Conservation (phyloP, 2,113 vertebrate species). For the Tetrax tetrax region DNA sequence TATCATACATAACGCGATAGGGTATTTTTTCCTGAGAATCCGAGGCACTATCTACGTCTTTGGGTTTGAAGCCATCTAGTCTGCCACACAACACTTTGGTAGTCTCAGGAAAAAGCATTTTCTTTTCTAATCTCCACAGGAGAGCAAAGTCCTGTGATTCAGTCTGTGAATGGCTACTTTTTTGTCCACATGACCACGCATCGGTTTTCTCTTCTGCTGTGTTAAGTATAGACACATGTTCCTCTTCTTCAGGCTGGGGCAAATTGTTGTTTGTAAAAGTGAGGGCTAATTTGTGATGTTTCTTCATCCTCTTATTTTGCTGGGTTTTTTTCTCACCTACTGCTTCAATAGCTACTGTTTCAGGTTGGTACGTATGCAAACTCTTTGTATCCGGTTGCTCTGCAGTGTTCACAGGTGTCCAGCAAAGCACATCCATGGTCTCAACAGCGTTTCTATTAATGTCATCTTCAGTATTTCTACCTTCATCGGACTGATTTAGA, state of each 20-base stretch:
- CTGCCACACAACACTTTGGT: conserved; percentile 76
- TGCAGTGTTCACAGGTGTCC: not conserved
- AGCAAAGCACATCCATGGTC: not conserved
- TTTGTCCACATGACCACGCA: not conserved
- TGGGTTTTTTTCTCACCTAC: conserved; percentile 60
- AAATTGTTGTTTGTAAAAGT: conserved; percentile 79
- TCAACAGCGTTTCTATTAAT: conserved; percentile 8
- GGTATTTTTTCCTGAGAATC: conserved; percentile 78
- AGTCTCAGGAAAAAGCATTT: conserved; percentile 62
- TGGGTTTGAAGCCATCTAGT: conserved; percentile 80
- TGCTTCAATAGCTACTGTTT: conserved; percentile 19
- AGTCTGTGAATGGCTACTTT: conserved; percentile 79
- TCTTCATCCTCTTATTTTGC: conserved; percentile 73
- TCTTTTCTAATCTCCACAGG: conserved; percentile 87
- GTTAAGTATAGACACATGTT: not conserved
- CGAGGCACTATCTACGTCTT: conserved; percentile 42
- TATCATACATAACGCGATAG: conserved; percentile 86
- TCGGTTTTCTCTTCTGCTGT: not conserved
- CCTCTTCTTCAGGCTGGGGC: conserved; percentile 3
- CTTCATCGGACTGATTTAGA: conserved; percentile 17
- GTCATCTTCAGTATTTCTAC: conserved; percentile 1
- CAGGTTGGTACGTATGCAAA: not conserved
- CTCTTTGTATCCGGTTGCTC: not conserved
- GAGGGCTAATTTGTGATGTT: conserved; percentile 83
- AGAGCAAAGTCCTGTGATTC: conserved; percentile 90